Evolutionary conservation across 2,113 vertebrate species (phyloP), one percentile per base, ranked within the genome.

Genomic region (Taurulus bubalis): DNA sequence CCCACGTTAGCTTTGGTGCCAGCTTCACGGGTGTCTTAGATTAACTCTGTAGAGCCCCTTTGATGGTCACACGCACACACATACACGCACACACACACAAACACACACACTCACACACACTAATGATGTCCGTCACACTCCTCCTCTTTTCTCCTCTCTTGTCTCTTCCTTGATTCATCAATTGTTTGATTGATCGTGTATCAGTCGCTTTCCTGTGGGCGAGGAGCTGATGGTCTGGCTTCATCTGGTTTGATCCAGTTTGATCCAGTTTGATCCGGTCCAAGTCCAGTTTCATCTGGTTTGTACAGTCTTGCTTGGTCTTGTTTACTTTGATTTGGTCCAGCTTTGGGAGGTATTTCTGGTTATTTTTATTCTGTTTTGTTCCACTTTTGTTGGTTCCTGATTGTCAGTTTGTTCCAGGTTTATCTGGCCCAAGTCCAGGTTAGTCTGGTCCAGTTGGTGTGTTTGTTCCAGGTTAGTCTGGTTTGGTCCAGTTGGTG

Each of bases 1-100:
- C 91, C 87, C 87, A 91, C 86, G 68, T 85, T 38, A 59, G 89
- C 75, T n/a, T 79, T 74, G 56, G 16, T 79, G 86, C 77, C 85
- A 87, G 60, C 87, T 72, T 82, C 82, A 71, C 71, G 49, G 82
- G 71, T 68, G 84, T 87, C 82, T 87, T 28, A 75, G 85, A 84
- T 84, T 79, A 85, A 87, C 66, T 62, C 72, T 68, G 80, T 83
- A 78, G 67, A 83, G 70, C 66, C 67, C 55, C 66, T 81, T 71
- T 88, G 82, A 87, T 67, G 79, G 64, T 75, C 55, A 80, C 66
- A 69, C 66, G 65, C 72, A 47, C 74, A 67, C 5, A 15, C 14
- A 67, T 2, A 15, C 24, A 34, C 18, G 11, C 56, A 73, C 40
- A 47, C 38, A 45, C 55, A 60, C 40, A 62, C 28, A 73, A 2